A percentile compares a stretch with the other conserved stretches of the same genome.
Evolutionary conservation across 2,113 vertebrate species (phyloP).

Genomic region (Eptesicus fuscus): DNA sequence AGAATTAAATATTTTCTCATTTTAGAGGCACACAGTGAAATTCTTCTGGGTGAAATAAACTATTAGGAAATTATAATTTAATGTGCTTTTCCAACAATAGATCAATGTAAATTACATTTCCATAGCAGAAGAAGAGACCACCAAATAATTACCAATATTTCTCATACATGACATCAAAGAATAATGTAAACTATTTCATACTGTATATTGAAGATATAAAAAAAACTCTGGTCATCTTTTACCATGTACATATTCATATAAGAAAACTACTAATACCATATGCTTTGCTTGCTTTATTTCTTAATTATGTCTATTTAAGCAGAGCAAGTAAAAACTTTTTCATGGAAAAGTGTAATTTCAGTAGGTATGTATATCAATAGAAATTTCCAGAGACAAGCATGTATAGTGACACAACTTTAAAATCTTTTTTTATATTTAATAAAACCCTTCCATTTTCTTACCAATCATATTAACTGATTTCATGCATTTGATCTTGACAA

Average conservation of each 20-base stretch:
- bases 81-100: neutral
- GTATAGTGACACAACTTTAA: neutral
- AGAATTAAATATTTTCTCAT: constrained; percentile 14
- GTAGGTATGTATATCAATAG: neutral
- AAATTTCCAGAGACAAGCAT: neutral
- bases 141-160: constrained; percentile 30
- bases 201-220: neutral
- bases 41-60: neutral
- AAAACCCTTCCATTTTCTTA: neutral
- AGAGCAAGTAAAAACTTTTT: neutral
- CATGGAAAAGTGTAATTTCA: neutral
- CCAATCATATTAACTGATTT: neutral
- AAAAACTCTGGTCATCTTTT: constrained; percentile 8
- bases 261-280: neutral
- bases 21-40: neutral
- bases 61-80: neutral
- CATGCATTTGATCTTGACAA: neutral
- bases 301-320: neutral
- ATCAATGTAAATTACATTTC: neutral
- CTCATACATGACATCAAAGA: constrained; percentile 19
- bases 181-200: neutral
- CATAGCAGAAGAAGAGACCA: neutral
- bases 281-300: neutral
- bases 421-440: neutral
- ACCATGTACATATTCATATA: neutral